Percentiles rank a stretch among this genome's conserved stretches.
Conservation (phyloP, 2,797 vertebrate genomes). For the Mormyrus hasselquistii region DNA sequence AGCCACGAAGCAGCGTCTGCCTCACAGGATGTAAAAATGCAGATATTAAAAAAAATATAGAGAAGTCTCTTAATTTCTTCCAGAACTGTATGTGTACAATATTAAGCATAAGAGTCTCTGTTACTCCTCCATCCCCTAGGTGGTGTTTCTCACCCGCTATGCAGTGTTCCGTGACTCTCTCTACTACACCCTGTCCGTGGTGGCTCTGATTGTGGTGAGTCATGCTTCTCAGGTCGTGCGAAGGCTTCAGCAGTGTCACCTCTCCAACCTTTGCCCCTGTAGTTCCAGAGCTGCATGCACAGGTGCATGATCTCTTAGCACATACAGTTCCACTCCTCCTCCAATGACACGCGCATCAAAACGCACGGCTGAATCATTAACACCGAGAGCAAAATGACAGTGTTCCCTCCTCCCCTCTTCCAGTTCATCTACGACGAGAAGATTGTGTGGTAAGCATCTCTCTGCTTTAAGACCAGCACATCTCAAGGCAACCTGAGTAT, state of each 20-base stretch:
- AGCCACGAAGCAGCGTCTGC: neutral
- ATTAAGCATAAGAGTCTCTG: neutral
- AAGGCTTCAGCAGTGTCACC: neutral
- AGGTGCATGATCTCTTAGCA: neutral
- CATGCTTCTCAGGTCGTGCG: neutral
- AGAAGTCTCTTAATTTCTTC: neutral
- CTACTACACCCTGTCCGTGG: conserved; percentile 85
- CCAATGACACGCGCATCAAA: neutral
- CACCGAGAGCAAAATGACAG: neutral
- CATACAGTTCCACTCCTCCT: neutral
- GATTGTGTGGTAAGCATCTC: conserved; percentile 65
- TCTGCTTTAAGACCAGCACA: neutral
- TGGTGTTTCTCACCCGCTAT: conserved; percentile 89
- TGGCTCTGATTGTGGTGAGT: conserved; percentile 90
- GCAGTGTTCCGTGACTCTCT: conserved; percentile 89
- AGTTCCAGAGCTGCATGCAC: neutral
- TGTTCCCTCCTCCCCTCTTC: neutral
- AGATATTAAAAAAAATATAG: neutral
- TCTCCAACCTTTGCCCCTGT: neutral
- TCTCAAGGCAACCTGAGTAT: neutral
- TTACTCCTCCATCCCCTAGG: conserved; percentile 54
- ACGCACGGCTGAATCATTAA: neutral
- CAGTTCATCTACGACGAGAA: conserved; percentile 58
- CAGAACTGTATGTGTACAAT: neutral
- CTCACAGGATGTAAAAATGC: neutral